Conservation (phyloP, 2,888 invertebrate genomes). For the Isoperla grammatica region DNA sequence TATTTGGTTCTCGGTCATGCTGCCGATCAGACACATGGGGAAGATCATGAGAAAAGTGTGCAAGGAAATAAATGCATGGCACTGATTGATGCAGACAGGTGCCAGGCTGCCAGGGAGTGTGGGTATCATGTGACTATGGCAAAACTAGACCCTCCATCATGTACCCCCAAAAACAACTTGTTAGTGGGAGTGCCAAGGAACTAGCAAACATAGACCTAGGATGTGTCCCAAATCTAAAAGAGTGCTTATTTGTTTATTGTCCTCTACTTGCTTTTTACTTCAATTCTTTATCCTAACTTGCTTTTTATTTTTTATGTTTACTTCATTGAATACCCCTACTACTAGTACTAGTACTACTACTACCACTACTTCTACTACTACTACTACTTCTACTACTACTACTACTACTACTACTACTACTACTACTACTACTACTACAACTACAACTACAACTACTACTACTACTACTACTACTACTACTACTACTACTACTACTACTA, state of each 20-base stretch:
- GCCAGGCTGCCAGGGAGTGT: constrained; percentile 63
- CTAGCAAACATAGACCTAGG: constrained; percentile 15
- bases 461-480: constrained; percentile 6
- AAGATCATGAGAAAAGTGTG: constrained; percentile 58
- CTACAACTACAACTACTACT: neutral
- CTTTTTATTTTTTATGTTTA: neutral
- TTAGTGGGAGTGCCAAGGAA: constrained; percentile 58
- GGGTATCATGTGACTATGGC: constrained; percentile 71
- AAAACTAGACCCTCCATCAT: constrained; percentile 70
- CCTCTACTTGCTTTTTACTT: no score
- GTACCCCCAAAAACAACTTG: constrained; percentile 90
- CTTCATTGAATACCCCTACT: neutral
- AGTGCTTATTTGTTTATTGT: no score
- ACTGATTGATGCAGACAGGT: constrained; percentile 81
- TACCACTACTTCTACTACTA: constrained; percentile 1
- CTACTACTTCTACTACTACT: neutral
- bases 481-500: constrained; percentile 6
- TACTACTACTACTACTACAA: constrained; percentile 2
- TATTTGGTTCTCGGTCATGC: constrained; percentile 81
- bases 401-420: neutral
- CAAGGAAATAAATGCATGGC: constrained; percentile 85
- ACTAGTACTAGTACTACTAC: constrained; percentile 1
- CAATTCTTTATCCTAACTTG: no score
- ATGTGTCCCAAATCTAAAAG: neutral
- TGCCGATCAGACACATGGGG: constrained; percentile 84